phyloP scores from a whole-genome alignment of 2,888 invertebrate species.

The Harmothoe impar region DNA sequence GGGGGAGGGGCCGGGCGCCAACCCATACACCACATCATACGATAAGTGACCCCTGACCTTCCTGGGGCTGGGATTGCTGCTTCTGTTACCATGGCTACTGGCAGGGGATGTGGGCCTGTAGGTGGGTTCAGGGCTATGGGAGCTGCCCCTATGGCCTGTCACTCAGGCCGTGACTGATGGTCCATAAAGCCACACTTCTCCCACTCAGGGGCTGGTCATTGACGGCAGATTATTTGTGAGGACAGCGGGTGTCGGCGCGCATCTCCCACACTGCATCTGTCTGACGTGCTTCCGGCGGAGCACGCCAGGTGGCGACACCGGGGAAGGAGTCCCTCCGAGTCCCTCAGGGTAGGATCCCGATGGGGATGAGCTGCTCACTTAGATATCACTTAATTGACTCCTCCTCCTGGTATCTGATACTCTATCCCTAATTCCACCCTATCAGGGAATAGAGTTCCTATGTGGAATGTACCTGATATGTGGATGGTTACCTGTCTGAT shows the following conservation, averaged over 20 bases:
- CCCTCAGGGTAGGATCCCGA: neutral
- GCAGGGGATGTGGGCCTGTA: neutral
- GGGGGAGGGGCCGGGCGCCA: neutral
- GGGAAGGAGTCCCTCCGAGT: neutral
- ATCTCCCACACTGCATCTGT: neutral
- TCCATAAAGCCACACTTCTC: neutral
- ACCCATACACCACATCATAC: conserved; percentile 10
- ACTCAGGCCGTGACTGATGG: neutral
- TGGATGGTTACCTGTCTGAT: neutral
- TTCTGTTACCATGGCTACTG: neutral
- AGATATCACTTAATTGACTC: conserved; percentile 22
- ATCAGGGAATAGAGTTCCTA: neutral
- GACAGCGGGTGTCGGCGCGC: neutral
- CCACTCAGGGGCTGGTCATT: neutral
- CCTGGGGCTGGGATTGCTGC: neutral
- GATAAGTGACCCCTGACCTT: conserved; percentile 15
- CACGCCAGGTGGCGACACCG: conserved; percentile 14
- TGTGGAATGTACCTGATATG: neutral
- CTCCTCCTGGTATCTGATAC: neutral
- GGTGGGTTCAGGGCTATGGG: neutral
- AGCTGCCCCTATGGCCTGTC: neutral
- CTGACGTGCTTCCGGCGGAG: neutral
- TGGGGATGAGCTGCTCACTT: neutral
- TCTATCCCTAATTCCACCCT: neutral
- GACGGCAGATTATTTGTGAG: neutral